Conservation (phyloP, 2,888 invertebrate genomes). For the Balanococcus diminutus region DNA sequence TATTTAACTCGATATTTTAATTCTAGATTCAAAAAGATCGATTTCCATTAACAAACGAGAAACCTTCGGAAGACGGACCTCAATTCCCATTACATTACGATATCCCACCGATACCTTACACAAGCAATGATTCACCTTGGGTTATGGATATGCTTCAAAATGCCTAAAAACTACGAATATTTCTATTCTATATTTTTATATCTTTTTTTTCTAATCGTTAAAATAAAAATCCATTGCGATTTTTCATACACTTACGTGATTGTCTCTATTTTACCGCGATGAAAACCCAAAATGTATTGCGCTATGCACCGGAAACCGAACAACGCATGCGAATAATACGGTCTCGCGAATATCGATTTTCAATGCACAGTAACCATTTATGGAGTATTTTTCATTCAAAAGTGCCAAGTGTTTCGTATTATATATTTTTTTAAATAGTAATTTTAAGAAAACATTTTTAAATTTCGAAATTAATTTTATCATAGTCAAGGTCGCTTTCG, state of each 20-base stretch:
- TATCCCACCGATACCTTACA: conserved; percentile 77
- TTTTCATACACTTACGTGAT: neutral
- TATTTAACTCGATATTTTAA: conserved; percentile 50
- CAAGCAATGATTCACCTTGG: conserved; percentile 73
- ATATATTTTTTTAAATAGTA: neutral
- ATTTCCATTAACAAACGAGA: conserved; percentile 65
- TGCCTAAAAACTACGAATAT: neutral
- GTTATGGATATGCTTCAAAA: conserved; percentile 52
- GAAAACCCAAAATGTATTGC: neutral
- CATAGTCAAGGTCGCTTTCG: neutral
- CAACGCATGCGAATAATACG: neutral
- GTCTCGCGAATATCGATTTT: conserved; percentile 7
- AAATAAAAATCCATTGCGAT: neutral
- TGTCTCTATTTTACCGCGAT: neutral
- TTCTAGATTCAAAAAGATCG: conserved; percentile 68
- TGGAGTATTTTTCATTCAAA: neutral
- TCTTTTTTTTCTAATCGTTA: neutral
- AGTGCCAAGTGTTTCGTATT: conserved; percentile 6
- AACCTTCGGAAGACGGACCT: conserved; percentile 56
- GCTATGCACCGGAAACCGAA: conserved; percentile 5
- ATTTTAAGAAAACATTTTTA: neutral
- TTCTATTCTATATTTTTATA: neutral
- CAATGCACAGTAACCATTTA: neutral
- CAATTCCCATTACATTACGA: conserved; percentile 79
- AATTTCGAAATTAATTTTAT: neutral